Base-by-base conservation (phyloP, 37 sponge, comb jelly and placozoan genomes). In the Ephydatia muelleri region DNA sequence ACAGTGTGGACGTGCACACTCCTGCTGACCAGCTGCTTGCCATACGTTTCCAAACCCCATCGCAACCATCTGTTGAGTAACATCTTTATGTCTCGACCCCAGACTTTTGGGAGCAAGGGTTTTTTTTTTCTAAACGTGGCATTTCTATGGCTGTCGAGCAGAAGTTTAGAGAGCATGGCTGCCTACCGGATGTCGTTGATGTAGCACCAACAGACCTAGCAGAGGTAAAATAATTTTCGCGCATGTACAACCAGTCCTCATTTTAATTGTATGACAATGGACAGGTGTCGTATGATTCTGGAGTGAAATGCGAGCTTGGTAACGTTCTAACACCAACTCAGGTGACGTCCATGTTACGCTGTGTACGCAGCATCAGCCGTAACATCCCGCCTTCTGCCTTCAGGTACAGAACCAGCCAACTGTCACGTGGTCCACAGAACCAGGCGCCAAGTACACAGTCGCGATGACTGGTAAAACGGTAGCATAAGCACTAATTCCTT, bases 311-410 rank as follows among this genome's bases (percentile, higher is more conserved):
- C 21, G 95, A 91, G 49, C 68, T 79, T 39, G 95, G 95, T 14
- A 82, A 72, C 65, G 89, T 90, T 0, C 78, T 94, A n/a, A 94
- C 92, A 0, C 95, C 95, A 33, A 88, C 91, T 8, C 84, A 88
- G 81, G 91, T 87, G 38, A 43, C 47, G 47, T n/a, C n/a, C n/a
- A 43, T 4, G 8, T 43, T 4, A 57, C 0, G 57, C 57, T 21
- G 57, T 5, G 12, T 21, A 5, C 19, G 57, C 16, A 21, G 19
- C 9, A 14, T 14, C 43, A 43, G 6, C 6, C 43, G 43, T 57
- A 57, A 4, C 21, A 22, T 57, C 31, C 28, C 64, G 28, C 26
- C 68, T 5, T 67, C 39, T 31, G 23, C n/a, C n/a, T 67, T n/a
- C 66, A 92, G 91, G 89, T 94, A 16, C 84, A 91, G 84, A 74